Conservation (phyloP, 2,113 vertebrate genomes). For the western clawed frog (Xenopus tropicalis) region DNA sequence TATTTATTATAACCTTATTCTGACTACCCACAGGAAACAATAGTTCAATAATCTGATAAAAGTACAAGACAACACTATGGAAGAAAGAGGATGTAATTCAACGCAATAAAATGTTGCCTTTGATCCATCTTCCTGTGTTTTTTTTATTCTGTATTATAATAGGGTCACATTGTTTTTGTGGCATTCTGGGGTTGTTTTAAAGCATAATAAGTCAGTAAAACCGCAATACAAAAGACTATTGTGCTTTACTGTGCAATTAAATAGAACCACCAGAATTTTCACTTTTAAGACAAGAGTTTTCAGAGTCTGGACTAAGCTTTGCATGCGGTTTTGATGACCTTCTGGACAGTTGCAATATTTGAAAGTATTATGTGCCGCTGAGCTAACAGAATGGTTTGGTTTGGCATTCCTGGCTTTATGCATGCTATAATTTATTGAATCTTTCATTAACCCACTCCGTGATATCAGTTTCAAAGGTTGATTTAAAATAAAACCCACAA, state of each 20-base stretch:
- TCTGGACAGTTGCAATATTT: neutral
- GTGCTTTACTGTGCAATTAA: constrained; percentile 3
- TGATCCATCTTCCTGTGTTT: neutral
- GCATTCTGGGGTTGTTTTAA: constrained; percentile 2
- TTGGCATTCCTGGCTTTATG: constrained; percentile 4
- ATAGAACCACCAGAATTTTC: neutral
- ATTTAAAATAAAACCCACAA: neutral
- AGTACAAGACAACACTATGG: no score
- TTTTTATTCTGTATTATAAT: neutral
- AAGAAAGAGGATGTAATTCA: no score
- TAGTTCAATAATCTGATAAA: no score
- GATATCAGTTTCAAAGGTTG: constrained; percentile 1
- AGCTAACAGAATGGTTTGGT: constrained; percentile 7
- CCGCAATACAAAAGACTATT: neutral
- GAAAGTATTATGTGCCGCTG: constrained; percentile 14
- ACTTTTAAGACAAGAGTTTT: neutral
- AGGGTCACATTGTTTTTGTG: neutral
- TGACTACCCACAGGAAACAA: no score
- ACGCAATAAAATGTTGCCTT: neutral
- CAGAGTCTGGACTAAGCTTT: neutral
- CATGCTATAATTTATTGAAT: constrained; percentile 12
- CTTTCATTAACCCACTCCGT: neutral
- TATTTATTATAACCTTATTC: no score
- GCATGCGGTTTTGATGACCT: constrained; percentile 10
- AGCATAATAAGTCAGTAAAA: constrained; percentile 5